Base-by-base conservation (phyloP, 1,140 invertebrate species). In the Eumaeus atala region DNA sequence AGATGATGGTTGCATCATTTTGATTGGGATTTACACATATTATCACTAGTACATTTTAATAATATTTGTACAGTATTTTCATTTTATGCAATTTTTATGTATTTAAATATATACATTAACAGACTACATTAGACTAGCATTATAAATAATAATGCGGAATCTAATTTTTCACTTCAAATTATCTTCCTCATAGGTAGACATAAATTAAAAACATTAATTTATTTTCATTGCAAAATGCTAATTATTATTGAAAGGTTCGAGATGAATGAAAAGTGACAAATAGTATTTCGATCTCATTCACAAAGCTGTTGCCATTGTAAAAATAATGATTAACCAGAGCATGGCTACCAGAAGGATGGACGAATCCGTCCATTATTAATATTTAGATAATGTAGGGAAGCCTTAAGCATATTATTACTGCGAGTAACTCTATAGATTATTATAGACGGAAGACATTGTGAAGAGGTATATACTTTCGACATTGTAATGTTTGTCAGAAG, bases 1-100 rank as follows among this genome's bases (percentile, higher is more conserved):
- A 11, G 86, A 74, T 21, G 78, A 72, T 51, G 84, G 74, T 72
- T 88, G 84, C 86, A 88, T 88, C 72, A 82, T 86, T 59, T 57
- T 83, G 67, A 61, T 51, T 54, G 40, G 57, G 48, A 59, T 38
- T 58, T 48, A 64, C 49, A 73, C 61, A 64, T 63, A 65, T n/a
- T n/a, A n/a, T 59, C 58, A 68, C 38, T 48, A 61, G 68, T 28
- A 72, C 70, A 80, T 75, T 66, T 70, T 70, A 48, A 56, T 59
- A 21, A 14, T 53, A 53, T 14, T 53, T 17, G 14, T 44, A 14
- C 40, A 44, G 3, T 44, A 16, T 44, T 44, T 14, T 44, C 40
- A 44, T 44, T 16, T 44, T 44, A 16, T 16, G 6, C 21, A 28
- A 28, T 28, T 16, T 42, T 44, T 14, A 9, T 44, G 40, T 16